These are phyloP conservation scores for Tetragnatha versicolor DNA, from an alignment of 1,140 invertebrate genomes.

Conservation along the genomic window DNA sequence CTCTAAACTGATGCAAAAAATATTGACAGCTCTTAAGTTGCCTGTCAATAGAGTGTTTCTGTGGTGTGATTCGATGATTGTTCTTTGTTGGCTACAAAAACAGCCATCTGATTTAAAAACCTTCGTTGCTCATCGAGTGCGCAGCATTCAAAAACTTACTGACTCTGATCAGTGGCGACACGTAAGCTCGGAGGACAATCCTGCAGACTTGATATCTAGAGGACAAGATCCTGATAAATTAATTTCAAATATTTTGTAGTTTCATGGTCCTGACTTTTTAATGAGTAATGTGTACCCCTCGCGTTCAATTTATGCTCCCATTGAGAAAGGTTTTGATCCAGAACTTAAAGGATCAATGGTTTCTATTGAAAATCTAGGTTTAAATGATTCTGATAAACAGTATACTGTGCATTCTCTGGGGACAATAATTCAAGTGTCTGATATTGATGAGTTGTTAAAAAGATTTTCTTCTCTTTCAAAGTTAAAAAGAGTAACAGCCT, in stretches of 20 bases:
- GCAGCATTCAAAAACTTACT: background rate
- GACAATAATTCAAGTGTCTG: background rate
- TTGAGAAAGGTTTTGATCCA: background rate
- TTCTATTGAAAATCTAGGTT: background rate
- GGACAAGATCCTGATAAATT: background rate
- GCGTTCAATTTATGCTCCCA: background rate
- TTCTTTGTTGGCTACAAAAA: conserved; percentile 61
- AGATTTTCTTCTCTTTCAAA: background rate
- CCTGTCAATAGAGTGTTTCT: conserved; percentile 36
- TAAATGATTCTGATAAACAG: background rate
- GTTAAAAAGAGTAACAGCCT: background rate
- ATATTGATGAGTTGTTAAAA: background rate
- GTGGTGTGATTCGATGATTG: conserved; percentile 60
- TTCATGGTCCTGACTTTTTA: conserved; percentile 18
- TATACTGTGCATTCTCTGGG: background rate
- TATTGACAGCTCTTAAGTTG: conserved; percentile 47
- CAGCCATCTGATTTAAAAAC: conserved; percentile 57
- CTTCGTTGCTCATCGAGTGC: conserved; percentile 29
- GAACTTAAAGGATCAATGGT: background rate
- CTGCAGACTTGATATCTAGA: conserved; percentile 47
- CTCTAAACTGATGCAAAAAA: background rate
- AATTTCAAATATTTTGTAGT: conserved; percentile 1
- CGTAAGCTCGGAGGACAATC: conserved; percentile 45
- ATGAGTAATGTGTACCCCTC: background rate
- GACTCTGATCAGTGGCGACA: conserved; percentile 37